Conservation (phyloP, 2,113 vertebrate species). For the Ranitomeya variabilis region DNA sequence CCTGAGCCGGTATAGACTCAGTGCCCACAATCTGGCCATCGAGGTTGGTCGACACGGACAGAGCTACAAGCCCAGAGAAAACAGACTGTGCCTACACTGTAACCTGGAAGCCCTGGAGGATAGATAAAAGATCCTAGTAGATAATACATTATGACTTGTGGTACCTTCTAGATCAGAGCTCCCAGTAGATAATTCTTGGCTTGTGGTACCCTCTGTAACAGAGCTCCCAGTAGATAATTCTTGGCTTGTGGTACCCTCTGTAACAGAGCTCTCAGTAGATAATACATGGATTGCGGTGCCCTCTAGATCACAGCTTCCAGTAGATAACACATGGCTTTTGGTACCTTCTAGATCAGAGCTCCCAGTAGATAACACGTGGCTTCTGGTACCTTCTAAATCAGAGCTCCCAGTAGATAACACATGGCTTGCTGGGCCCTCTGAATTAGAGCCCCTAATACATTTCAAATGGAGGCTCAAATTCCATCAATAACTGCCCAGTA, state of each 20-base stretch:
- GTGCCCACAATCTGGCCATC: too few species aligned
- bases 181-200: not conserved
- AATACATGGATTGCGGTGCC: not conserved
- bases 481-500: too few species aligned
- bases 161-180: not conserved
- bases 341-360: not conserved
- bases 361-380: not conserved
- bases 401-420: not conserved
- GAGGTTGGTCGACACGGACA: too few species aligned
- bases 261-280: not conserved
- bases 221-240: not conserved
- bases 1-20: too few species aligned
- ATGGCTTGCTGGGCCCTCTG: too few species aligned
- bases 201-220: not conserved
- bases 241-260: too few species aligned
- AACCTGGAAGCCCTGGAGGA: too few species aligned
- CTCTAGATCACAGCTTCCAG: not conserved
- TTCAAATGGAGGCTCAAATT: too few species aligned
- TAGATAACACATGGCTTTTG: too few species aligned
- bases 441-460: too few species aligned
- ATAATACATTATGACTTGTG: not conserved
- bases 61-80: too few species aligned
- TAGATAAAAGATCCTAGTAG: not conserved
- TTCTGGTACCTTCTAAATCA: not conserved
- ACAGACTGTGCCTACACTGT: too few species aligned